Evolutionary conservation across 92 coral and sea anemone genomes (phyloP), one percentile per base, ranked within the genome.

Genomic region (Virgularia gustaviana): DNA sequence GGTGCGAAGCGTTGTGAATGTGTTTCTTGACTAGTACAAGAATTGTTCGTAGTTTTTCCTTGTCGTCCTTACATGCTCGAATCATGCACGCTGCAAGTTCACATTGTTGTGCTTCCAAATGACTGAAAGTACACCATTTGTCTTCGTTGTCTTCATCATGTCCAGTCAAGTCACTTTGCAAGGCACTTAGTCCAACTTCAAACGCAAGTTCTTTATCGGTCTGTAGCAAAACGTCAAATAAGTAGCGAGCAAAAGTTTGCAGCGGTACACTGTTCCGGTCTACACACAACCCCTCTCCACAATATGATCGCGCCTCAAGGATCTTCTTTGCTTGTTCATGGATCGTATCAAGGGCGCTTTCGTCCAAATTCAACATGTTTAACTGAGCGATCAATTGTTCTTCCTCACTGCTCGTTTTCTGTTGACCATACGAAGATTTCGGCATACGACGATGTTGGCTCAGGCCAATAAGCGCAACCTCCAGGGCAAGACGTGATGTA

Each of bases 221-320:
- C 36, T 81, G 63, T 22, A 89, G 49, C 38, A 92, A 85, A 65
- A 76, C 59, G 65, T 83, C 81, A 78, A 89, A 89, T 12, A 92
- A 79, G 83, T 89, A 92, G 27, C 98, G 88, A 33, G 94, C 98
- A 45, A 92, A 92, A 11, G 98, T 92, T 77, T 92, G 98, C 89
- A 92, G 90, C 20, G 98, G 98, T 19, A 92, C 80, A 66, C 96
- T 86, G 58, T 79, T 86, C 49, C 84, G 83, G 39, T 89, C 85
- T 2, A 92, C 88, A 10, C 94, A 89, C 28, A 92, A 82, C 24
- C 98, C 98, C 16, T 83, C 84, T 15, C 98, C 96, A 39, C 96
- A 86, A 32, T 81, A 92, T 1, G 96, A 95, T 30, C 91, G 91
- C 47, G 87, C 86, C 31, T 84, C 85, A 51, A 90, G 83, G 16